phyloP scores from a whole-genome alignment of 2,888 invertebrate genomes.

The Tenthredo distinguenda region DNA sequence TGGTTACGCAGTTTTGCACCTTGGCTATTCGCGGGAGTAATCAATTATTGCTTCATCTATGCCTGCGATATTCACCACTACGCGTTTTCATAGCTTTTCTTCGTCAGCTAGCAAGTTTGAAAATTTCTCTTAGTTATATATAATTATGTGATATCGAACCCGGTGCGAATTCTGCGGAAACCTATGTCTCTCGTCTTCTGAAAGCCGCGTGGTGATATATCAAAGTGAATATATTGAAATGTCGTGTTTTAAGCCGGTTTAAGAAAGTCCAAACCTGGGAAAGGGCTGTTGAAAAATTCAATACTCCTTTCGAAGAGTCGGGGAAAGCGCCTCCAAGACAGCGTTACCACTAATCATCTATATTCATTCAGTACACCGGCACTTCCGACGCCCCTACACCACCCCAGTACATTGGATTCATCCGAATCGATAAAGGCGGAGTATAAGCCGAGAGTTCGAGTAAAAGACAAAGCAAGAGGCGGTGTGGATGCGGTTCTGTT shows the following conservation, averaged over 20 bases:
- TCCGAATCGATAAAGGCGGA: slow-evolving; percentile 19
- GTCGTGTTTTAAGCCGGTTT: background rate
- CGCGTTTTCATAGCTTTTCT: background rate
- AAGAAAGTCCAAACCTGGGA: background rate
- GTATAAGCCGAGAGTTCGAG: background rate
- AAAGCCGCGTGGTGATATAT: background rate
- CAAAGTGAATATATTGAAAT: slow-evolving; percentile 8
- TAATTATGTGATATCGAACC: background rate
- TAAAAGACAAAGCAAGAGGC: slow-evolving; percentile 38
- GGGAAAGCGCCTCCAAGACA: slow-evolving; percentile 14
- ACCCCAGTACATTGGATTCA: slow-evolving; percentile 9
- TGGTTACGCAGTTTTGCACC: slow-evolving; percentile 20
- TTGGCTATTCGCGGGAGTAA: background rate
- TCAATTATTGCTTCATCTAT: slow-evolving; percentile 26
- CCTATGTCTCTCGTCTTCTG: background rate
- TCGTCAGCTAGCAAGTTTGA: background rate
- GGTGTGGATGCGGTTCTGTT: background rate
- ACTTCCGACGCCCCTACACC: background rate
- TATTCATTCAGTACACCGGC: slow-evolving; percentile 9
- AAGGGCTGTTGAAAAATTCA: slow-evolving; percentile 36
- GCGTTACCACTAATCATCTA: slow-evolving; percentile 24
- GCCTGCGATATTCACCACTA: background rate
- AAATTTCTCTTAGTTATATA: background rate
- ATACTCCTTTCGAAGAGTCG: slow-evolving; percentile 11
- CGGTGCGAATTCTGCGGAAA: background rate